Percentiles rank a stretch among this genome's conserved stretches.
These are phyloP conservation scores for Stichopus horrens DNA, from an alignment of 53 echinoderm and acorn worm genomes.

Conservation along the genomic window DNA sequence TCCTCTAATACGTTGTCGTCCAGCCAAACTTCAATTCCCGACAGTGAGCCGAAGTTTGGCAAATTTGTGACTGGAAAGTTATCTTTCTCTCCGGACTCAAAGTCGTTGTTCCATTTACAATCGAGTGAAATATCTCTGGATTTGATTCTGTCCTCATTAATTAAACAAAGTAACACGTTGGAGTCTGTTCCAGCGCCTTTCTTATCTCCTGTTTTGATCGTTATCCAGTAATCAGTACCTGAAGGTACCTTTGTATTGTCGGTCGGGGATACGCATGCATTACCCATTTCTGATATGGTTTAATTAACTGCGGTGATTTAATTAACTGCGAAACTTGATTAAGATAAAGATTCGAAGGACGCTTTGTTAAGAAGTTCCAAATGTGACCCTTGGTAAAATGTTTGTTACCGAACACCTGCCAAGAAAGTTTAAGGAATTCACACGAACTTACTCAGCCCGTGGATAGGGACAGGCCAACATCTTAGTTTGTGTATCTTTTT, in stretches of 20 bases:
- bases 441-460: too few relatives aligned
- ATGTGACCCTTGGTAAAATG: too few relatives aligned
- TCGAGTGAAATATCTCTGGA: conserved; percentile 61
- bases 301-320: too few relatives aligned
- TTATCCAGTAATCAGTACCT: conserved; percentile 57
- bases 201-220: conserved; percentile 69
- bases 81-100: conserved; percentile 57
- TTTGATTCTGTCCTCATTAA: conserved; percentile 31
- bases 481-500: too few relatives aligned
- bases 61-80: conserved; percentile 54
- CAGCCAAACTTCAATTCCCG: conserved; percentile 63
- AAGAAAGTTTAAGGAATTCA: too few relatives aligned
- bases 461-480: too few relatives aligned
- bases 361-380: too few relatives aligned
- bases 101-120: conserved; percentile 59
- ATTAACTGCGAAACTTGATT: too few relatives aligned
- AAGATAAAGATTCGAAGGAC: too few relatives aligned
- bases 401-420: too few relatives aligned
- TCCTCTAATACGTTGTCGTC: conserved; percentile 42
- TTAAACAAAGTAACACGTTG: conserved; percentile 56
- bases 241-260: background rate
- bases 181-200: conserved; percentile 69
- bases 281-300: conserved; percentile 50
- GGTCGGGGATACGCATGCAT: conserved; percentile 36
- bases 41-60: conserved; percentile 54